Conservation (phyloP, 92 coral and sea anemone species). For the Epizoanthus illoricatus region DNA sequence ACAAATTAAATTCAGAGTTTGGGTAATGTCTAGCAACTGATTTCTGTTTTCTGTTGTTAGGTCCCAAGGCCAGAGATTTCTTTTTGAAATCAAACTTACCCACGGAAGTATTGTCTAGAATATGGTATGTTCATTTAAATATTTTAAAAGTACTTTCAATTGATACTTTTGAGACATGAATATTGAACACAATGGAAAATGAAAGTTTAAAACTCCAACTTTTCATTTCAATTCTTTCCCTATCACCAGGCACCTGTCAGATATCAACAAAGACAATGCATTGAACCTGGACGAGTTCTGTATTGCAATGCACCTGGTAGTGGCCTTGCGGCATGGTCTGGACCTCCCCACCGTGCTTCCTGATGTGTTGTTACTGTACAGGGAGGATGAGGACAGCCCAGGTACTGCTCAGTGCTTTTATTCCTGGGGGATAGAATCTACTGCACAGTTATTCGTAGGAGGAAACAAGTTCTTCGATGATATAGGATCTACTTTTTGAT, state of each 20-base stretch:
- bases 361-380: conserved; percentile 57
- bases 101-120: conserved; percentile 83
- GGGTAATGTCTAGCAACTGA: neutral
- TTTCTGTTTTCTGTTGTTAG: conserved; percentile 42
- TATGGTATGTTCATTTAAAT: conserved; percentile 67
- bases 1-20: neutral
- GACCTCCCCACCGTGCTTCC: conserved; percentile 85
- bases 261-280: conserved; percentile 91
- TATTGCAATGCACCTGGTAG: conserved; percentile 98
- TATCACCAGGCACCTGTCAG: conserved; percentile 86
- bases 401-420: neutral
- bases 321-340: conserved; percentile 93
- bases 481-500: too few species aligned
- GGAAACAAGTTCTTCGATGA: too few species aligned
- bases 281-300: conserved; percentile 92
- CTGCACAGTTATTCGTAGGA: too few species aligned
- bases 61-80: conserved; percentile 97
- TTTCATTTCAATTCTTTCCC: neutral
- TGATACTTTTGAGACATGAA: too few species aligned
- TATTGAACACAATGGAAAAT: neutral
- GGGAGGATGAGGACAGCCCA: conserved; percentile 41
- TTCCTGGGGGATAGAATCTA: too few species aligned
- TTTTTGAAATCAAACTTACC: conserved; percentile 88
- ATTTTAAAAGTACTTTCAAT: neutral
- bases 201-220: neutral